Evolutionary conservation across 2,888 invertebrate genomes (phyloP).

Genomic region (Globia sparganii): DNA sequence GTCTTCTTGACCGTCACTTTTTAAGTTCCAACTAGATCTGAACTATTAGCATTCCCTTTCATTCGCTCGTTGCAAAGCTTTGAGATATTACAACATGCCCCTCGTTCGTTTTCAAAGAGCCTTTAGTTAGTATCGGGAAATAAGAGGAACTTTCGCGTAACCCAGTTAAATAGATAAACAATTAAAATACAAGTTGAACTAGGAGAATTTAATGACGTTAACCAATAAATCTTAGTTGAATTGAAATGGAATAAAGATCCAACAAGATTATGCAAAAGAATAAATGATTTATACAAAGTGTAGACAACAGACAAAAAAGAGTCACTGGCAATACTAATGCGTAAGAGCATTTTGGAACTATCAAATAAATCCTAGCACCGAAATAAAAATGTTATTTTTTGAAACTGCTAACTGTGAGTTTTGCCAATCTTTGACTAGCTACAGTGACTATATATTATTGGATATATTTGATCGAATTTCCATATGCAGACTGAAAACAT

Average conservation of each 20-base stretch:
- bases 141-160: constrained; percentile 52
- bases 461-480: background rate
- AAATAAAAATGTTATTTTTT: background rate
- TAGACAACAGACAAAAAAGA: background rate
- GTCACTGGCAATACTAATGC: background rate
- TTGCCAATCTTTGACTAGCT: background rate
- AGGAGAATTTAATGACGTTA: constrained; percentile 25
- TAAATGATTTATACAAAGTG: too few species aligned
- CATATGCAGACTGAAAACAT: too few species aligned
- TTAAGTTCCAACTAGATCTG: constrained; percentile 33
- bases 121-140: constrained; percentile 51
- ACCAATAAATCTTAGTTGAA: constrained; percentile 1
- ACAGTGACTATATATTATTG: background rate
- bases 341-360: background rate
- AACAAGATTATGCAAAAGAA: background rate
- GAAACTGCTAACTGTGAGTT: background rate
- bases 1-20: constrained; percentile 43
- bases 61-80: constrained; percentile 54
- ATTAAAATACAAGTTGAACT: constrained; percentile 32
- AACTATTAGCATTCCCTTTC: constrained; percentile 55
- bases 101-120: constrained; percentile 57
- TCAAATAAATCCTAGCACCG: background rate
- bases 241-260: background rate
- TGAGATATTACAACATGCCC: constrained; percentile 56
- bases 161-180: constrained; percentile 43